Percentiles rank a stretch among this genome's conserved stretches.
Conservation (phyloP, 2,113 vertebrate genomes). For the Nestor notabilis region DNA sequence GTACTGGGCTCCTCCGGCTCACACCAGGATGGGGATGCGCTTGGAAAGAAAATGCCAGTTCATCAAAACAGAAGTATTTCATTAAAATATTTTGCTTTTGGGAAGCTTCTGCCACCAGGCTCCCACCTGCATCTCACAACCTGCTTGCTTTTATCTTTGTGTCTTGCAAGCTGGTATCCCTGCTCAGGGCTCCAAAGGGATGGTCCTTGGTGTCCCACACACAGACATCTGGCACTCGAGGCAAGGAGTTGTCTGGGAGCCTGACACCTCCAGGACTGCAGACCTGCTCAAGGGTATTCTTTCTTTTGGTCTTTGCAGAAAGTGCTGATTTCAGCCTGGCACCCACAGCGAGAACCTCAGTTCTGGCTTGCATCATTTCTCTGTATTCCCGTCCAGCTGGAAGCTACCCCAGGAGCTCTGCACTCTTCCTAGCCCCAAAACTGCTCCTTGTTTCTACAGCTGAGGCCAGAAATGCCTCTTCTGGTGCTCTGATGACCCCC, state of each 20-base stretch:
- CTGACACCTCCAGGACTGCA: accelerated
- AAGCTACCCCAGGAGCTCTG: background rate
- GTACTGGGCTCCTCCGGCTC: background rate
- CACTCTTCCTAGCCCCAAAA: background rate
- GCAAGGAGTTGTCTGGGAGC: background rate
- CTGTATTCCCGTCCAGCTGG: background rate
- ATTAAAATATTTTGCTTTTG: background rate
- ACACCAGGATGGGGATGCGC: background rate
- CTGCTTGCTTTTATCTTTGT: too few species aligned
- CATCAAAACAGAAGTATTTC: background rate
- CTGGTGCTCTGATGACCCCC: background rate
- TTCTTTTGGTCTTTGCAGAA: background rate
- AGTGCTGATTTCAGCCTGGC: background rate
- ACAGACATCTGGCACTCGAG: background rate
- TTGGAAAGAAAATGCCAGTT: background rate
- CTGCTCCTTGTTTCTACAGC: background rate
- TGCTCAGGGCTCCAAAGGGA: background rate
- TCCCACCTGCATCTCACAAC: background rate
- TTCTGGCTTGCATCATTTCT: background rate
- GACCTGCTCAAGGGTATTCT: background rate
- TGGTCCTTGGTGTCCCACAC: accelerated
- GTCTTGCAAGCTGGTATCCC: accelerated
- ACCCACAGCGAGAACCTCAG: background rate
- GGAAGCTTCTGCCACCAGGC: background rate
- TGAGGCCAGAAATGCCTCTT: background rate